phyloP scores from a whole-genome alignment of 2,113 vertebrate species.

The Cyprichromis sp. region DNA sequence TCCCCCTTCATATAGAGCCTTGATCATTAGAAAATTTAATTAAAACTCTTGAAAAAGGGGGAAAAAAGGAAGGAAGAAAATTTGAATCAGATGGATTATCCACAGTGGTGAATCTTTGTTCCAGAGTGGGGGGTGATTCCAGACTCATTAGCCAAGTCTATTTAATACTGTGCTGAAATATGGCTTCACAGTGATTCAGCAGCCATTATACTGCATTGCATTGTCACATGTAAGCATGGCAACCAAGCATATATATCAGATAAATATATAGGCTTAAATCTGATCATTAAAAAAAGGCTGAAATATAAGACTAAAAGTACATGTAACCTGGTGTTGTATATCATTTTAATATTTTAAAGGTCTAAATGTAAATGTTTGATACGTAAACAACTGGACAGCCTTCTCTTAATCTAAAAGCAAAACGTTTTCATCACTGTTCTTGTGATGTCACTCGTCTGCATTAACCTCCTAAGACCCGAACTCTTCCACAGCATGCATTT shows the following conservation, averaged over 20 bases:
- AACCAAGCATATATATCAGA: not conserved
- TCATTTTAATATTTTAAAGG: not conserved
- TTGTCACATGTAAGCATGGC: not conserved
- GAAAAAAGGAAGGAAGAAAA: not conserved
- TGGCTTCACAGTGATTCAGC: not conserved
- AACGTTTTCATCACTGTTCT: not conserved
- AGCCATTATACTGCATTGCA: not conserved
- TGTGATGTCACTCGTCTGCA: not conserved
- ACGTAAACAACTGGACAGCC: not conserved
- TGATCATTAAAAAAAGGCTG: not conserved
- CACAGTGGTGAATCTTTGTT: slow-evolving; percentile 14
- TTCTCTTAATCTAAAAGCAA: not conserved
- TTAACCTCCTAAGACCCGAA: not conserved
- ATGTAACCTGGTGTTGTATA: not conserved
- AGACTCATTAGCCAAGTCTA: slow-evolving; percentile 10
- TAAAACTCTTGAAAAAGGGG: slow-evolving; percentile 1
- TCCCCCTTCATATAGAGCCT: slow-evolving; percentile 22
- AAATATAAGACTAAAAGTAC: not conserved
- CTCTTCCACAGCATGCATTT: not conserved
- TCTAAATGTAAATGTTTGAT: not conserved
- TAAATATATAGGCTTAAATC: not conserved
- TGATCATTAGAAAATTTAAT: slow-evolving; percentile 61
- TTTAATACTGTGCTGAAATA: not conserved
- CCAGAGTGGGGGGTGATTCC: slow-evolving; percentile 3
- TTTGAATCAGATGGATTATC: slow-evolving; percentile 60